These are phyloP conservation scores for Lottia scabra DNA, from an alignment of 2,888 invertebrate species.

Conservation along the genomic window DNA sequence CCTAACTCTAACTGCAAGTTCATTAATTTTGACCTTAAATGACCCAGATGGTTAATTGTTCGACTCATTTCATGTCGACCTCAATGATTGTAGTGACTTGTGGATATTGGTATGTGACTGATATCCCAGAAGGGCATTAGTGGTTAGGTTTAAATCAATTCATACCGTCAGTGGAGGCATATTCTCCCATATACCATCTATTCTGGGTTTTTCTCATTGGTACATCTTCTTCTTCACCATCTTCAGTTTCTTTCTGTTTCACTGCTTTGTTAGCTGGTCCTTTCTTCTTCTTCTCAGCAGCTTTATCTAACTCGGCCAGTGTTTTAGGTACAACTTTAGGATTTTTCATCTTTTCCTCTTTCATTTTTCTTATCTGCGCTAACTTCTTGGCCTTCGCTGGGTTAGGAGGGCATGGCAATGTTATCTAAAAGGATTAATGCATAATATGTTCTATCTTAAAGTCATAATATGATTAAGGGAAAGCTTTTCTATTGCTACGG, in stretches of 20 bases:
- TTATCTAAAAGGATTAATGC: conserved; percentile 43
- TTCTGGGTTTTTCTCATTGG: conserved; percentile 34
- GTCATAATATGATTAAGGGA: too few species aligned
- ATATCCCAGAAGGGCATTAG: too few species aligned
- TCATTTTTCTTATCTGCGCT: conserved; percentile 57
- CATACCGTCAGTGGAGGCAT: conserved; percentile 59
- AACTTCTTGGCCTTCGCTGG: conserved; percentile 62
- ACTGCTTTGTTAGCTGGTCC: background rate
- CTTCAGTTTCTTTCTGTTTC: conserved; percentile 31
- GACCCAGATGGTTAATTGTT: too few species aligned
- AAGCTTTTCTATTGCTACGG: too few species aligned
- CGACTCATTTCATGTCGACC: too few species aligned
- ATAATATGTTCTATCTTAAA: too few species aligned
- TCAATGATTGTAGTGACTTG: too few species aligned
- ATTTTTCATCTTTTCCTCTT: conserved; percentile 63
- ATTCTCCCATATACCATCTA: conserved; percentile 66
- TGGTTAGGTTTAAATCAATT: background rate
- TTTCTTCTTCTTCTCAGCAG: conserved; percentile 40
- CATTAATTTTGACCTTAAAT: too few species aligned
- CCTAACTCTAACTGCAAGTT: too few species aligned
- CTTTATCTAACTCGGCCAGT: conserved; percentile 37
- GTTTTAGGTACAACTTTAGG: conserved; percentile 25
- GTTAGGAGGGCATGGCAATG: conserved; percentile 63
- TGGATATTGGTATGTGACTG: too few species aligned
- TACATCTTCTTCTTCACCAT: conserved; percentile 33